Evolutionary conservation across 2,113 vertebrate species (phyloP), one percentile per base, ranked within the genome.

Genomic region (Datnioides undecimradiatus): DNA sequence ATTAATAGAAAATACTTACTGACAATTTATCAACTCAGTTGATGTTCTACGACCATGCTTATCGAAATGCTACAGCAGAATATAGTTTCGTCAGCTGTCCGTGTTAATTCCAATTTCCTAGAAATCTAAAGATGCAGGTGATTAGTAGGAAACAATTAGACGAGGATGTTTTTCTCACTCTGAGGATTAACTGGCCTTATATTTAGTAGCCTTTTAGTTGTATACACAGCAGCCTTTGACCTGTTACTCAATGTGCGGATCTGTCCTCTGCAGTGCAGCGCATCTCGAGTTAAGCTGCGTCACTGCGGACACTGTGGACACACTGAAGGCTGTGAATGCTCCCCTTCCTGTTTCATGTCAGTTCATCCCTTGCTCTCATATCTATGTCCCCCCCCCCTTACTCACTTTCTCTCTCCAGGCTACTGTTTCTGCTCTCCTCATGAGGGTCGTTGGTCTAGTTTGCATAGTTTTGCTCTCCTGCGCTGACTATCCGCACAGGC

Each of bases 191-290:
- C 59, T 41, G 58, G 46, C 68, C 58, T 79, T 87, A 86, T 82
- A 88, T 85, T 90, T 80, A 89, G 89, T 80, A 5, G 23, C 29
- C 69, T 45, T 43, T 21, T 51, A 82, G 72, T n/a, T n/a, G n/a
- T n/a, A n/a, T n/a, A 80, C 82, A 70, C 33, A 38, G 79, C 67
- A 7, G 78, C 76, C 84, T 86, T 76, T 86, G 88, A 84, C 86
- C 81, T 80, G 79, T 87, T 84, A 86, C 80, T 71, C 58, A 80
- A 66, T 3, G 78, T 27, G 11, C 38, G 59, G 73, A 40, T 86
- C 86, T 52, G 31, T 80, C 79, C 81, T 43, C 88, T 75, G 90
- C 90, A 88, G 69, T 81, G 86, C 87, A 51, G 87, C 27, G 12
- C 49, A 8, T 57, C 83, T 77, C 5, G 64, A 40, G 36, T 52